Evolutionary conservation across 2,888 invertebrate species (phyloP).

Genomic region (Philaethria dido): DNA sequence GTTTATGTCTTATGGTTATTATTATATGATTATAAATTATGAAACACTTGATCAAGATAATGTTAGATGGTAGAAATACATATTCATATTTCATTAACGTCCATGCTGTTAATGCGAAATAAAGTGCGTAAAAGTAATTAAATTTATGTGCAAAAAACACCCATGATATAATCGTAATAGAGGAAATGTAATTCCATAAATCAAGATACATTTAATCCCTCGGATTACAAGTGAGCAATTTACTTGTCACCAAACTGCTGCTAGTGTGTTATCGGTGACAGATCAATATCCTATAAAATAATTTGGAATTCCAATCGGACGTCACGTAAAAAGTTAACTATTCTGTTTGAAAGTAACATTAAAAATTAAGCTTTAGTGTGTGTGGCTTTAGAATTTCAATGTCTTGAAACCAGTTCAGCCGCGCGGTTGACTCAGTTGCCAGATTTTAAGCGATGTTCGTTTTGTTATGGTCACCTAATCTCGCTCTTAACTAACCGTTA

Average conservation of each 20-base stretch:
- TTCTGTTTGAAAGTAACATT: slow-evolving; percentile 46
- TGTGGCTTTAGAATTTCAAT: slow-evolving; percentile 42
- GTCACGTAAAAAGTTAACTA: slow-evolving; percentile 56
- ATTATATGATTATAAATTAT: slow-evolving; percentile 69
- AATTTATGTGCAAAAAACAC: slow-evolving; percentile 51
- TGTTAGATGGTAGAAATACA: slow-evolving; percentile 60
- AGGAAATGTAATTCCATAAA: slow-evolving; percentile 44
- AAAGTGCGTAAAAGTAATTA: slow-evolving; percentile 56
- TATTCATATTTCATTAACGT: slow-evolving; percentile 65
- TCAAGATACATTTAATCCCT: slow-evolving; percentile 60
- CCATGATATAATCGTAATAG: slow-evolving; percentile 31
- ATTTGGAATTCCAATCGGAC: slow-evolving; percentile 75
- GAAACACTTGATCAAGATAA: slow-evolving; percentile 60
- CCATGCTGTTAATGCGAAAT: slow-evolving; percentile 58
- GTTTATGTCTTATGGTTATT: slow-evolving; percentile 65
- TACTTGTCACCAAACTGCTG: slow-evolving; percentile 76
- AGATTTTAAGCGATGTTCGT: slow-evolving; percentile 58
- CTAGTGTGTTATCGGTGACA: slow-evolving; percentile 78
- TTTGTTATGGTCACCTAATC: slow-evolving; percentile 79
- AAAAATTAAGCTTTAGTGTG: slow-evolving; percentile 52
- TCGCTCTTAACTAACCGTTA: slow-evolving; percentile 81
- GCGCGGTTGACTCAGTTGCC: slow-evolving; percentile 36
- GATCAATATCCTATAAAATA: slow-evolving; percentile 77
- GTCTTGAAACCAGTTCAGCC: slow-evolving; percentile 14
- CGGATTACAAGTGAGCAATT: slow-evolving; percentile 74